Conservation (phyloP, 2,113 vertebrate species). For the Neodontobutis hainanensis region DNA sequence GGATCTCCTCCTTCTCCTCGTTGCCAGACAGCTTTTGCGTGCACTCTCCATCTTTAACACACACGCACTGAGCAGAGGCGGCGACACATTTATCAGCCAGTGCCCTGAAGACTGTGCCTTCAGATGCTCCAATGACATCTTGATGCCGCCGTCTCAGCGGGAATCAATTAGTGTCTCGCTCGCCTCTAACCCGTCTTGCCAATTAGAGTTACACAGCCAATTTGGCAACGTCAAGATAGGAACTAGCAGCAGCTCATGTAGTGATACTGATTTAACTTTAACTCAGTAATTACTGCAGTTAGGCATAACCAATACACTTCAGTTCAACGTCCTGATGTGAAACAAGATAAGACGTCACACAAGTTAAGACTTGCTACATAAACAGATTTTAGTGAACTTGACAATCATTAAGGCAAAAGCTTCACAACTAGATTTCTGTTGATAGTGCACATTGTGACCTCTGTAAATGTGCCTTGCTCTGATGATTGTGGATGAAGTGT, state of each 20-base stretch:
- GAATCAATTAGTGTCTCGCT: constrained; percentile 64
- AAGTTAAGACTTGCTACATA: too few species aligned
- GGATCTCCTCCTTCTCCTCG: constrained; percentile 43
- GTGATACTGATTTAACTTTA: background rate
- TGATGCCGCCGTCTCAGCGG: constrained; percentile 41
- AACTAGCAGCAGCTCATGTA: constrained; percentile 10
- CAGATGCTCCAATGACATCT: constrained; percentile 42
- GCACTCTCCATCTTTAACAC: background rate
- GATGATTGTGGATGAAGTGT: constrained; percentile 38
- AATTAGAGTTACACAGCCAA: constrained; percentile 59
- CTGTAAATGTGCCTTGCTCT: constrained; percentile 47
- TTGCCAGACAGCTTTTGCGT: constrained; percentile 30
- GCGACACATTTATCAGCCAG: constrained; percentile 33
- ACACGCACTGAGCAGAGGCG: constrained; percentile 2
- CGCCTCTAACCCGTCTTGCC: constrained; percentile 34
- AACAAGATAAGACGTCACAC: background rate
- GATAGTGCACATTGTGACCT: constrained; percentile 57
- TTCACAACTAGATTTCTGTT: constrained; percentile 28
- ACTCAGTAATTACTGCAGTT: background rate
- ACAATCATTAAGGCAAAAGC: background rate
- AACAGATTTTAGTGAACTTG: background rate
- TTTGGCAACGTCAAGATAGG: constrained; percentile 23
- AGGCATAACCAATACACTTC: background rate
- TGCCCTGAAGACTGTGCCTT: constrained; percentile 40
- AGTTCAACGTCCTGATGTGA: background rate